Base-by-base conservation (phyloP, 2,888 invertebrate species). In the Notocelia uddmanniana region DNA sequence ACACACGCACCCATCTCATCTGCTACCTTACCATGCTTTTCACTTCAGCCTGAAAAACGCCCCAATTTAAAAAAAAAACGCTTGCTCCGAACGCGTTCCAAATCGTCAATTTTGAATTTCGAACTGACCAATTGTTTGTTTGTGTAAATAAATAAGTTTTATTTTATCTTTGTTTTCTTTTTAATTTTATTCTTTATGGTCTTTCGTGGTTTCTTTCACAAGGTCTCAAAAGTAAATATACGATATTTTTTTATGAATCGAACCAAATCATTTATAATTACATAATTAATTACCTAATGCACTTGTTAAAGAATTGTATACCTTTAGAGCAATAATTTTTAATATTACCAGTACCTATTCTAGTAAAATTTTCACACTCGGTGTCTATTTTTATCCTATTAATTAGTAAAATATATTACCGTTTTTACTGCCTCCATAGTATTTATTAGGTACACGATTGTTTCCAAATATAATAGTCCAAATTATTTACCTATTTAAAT, bases 21-120 rank as follows among this genome's bases (percentile, higher is more conserved):
- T 84, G 91, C 92, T 92, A 93, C 90, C 90, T 91, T 92, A 90
- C 90, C 89, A 88, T 87, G 91, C 92, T 91, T 91, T 74, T 83
- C 85, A 85, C 83, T 77, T 75, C 79, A 82, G 80, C 83, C 80
- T 82, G 78, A 70, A 64, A 80, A 83, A 79, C 80, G 83, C 83
- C 83, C 77, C 79, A 79, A 79, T 75, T 26, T 26, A 75, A 73
- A 79, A 82, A n/a, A 81, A 77, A 77, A 81, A 76, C 78, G 81
- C 85, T 83, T 81, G 89, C 89, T 89, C 69, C 74, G 74, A 74
- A 76, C 77, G 74, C 78, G 73, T 69, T 74, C 69, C 70, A 71
- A 70, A 76, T 76, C 74, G 76, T 69, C 59, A 75, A 76, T 73
- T 76, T 77, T 74, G 21, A 74, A 48, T 54, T 34, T 66, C 41